phyloP scores from a whole-genome alignment of 2,113 vertebrate genomes.

The Prunella himalayana region DNA sequence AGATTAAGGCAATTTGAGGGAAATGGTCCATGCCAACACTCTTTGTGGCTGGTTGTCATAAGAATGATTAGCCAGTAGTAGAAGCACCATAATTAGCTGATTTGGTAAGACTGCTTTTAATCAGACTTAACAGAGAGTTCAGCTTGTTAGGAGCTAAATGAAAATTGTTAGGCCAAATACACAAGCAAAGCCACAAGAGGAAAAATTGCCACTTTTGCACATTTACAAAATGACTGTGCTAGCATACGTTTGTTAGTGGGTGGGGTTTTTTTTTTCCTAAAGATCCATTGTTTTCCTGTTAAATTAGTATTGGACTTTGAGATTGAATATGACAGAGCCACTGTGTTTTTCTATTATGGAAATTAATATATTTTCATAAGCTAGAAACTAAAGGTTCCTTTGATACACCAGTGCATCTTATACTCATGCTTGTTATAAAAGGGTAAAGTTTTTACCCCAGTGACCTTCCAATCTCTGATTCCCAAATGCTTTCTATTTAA shows the following conservation, averaged over 20 bases:
- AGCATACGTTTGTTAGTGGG: not conserved
- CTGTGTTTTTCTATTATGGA: not conserved
- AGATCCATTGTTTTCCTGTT: not conserved
- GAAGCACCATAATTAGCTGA: not conserved
- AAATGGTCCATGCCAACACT: not conserved
- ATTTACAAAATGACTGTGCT: not conserved
- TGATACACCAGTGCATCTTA: not conserved
- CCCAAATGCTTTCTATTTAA: not conserved
- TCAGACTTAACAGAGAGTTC: not conserved
- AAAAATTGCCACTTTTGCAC: not conserved
- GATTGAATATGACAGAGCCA: not conserved
- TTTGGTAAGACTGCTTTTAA: constrained; percentile 2
- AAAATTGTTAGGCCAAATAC: not conserved
- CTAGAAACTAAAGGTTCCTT: not conserved
- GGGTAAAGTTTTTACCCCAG: not conserved
- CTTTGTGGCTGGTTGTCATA: not conserved
- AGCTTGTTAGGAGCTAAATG: not conserved
- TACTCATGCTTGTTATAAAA: not conserved
- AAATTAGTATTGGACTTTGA: not conserved
- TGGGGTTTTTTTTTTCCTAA: not conserved
- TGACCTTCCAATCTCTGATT: not conserved
- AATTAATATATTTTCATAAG: not conserved
- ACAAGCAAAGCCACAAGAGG: not conserved
- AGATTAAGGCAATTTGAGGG: not conserved
- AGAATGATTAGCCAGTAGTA: not conserved